Percentiles rank a stretch among this genome's conserved stretches.
Evolutionary conservation across 2,888 invertebrate species (phyloP).

Genomic region (Hermaeophaga mercurialis): DNA sequence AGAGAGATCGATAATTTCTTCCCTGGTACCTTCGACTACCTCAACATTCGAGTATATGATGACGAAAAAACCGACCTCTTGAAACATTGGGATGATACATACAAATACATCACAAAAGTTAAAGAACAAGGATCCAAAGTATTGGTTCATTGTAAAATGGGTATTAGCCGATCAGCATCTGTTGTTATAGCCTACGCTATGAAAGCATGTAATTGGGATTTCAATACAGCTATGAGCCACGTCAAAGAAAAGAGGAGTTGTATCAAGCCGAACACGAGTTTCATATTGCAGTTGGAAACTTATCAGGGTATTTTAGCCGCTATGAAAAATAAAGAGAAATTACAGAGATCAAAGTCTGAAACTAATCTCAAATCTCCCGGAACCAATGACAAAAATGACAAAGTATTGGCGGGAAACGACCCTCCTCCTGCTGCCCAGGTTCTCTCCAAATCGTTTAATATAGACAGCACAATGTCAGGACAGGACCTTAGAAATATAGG

Average conservation of each 20-base stretch:
- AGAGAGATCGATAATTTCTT: constrained; percentile 99
- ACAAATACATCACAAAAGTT: constrained; percentile 93
- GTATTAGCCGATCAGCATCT: constrained; percentile 96
- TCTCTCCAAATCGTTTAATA: constrained; percentile 49
- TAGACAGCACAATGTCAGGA: constrained; percentile 47
- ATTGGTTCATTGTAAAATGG: constrained; percentile 99
- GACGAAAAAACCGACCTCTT: constrained; percentile 95
- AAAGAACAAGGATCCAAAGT: constrained; percentile 90
- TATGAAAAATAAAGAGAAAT: constrained; percentile 91
- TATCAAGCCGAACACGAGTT: constrained; percentile 95
- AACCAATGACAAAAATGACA: constrained; percentile 57
- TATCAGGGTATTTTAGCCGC: constrained; percentile 83
- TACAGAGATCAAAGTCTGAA: constrained; percentile 92
- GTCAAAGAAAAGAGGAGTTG: constrained; percentile 91
- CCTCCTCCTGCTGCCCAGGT: constrained; percentile 68
- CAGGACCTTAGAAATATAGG: constrained; percentile 51
- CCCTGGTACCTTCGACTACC: constrained; percentile 94
- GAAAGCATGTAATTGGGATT: constrained; percentile 96
- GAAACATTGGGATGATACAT: constrained; percentile 97
- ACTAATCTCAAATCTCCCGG: constrained; percentile 79
- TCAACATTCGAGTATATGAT: constrained; percentile 96
- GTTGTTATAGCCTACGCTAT: constrained; percentile 98
- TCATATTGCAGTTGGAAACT: constrained; percentile 91
- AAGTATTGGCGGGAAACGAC: constrained; percentile 62
- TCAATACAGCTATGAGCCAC: constrained; percentile 84